A percentile compares a stretch with the other conserved stretches of the same genome.
These are phyloP conservation scores for Perizoma affinitatum DNA, from an alignment of 2,888 invertebrate genomes.

Conservation along the genomic window DNA sequence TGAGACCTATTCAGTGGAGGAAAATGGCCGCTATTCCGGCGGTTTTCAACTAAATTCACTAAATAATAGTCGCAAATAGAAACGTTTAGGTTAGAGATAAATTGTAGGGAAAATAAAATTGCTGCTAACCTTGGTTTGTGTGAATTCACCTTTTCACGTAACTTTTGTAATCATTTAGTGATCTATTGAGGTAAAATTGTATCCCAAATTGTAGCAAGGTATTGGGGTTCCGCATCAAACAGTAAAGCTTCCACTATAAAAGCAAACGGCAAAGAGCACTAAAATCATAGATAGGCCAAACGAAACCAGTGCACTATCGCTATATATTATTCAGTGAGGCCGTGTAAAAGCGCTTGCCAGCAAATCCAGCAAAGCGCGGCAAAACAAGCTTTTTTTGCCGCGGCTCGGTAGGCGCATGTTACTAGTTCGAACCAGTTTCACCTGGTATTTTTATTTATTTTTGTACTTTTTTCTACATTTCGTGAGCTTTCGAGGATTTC, in stretches of 20 bases:
- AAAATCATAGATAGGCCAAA: slow-evolving; percentile 45
- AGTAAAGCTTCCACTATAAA: slow-evolving; percentile 6
- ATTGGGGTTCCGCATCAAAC: slow-evolving; percentile 5
- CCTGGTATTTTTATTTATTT: slow-evolving; percentile 45
- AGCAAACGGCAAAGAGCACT: slow-evolving; percentile 27
- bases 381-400: slow-evolving; percentile 47
- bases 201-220: no score
- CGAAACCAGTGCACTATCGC: slow-evolving; percentile 45
- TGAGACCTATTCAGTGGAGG: slow-evolving; percentile 43
- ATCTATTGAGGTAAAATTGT: no score
- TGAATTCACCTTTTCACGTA: no score
- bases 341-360: slow-evolving; percentile 49
- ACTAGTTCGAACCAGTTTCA: slow-evolving; percentile 42
- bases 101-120: slow-evolving; percentile 25
- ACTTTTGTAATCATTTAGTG: no score
- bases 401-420: slow-evolving; percentile 51
- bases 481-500: slow-evolving; percentile 43
- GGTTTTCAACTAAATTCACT: slow-evolving; percentile 46
- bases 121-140: not conserved
- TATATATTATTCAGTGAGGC: slow-evolving; percentile 58
- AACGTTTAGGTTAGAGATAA: slow-evolving; percentile 34
- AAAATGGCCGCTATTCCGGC: slow-evolving; percentile 51
- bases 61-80: slow-evolving; percentile 41
- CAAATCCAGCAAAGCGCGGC: slow-evolving; percentile 41
- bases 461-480: slow-evolving; percentile 38